phyloP scores from a whole-genome alignment of 2,113 vertebrate species.

The Tamias sibiricus region DNA sequence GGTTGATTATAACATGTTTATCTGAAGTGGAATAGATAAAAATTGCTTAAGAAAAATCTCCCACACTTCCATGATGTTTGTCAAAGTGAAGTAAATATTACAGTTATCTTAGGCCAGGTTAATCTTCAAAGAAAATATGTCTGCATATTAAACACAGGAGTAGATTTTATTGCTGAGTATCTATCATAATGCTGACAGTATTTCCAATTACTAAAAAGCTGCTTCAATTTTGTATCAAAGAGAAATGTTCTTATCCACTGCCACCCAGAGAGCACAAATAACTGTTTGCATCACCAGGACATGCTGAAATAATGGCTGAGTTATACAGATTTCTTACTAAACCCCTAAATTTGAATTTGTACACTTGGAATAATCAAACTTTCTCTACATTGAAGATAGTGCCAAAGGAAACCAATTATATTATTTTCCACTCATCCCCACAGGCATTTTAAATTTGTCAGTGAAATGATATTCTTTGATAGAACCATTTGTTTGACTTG shows the following conservation, averaged over 20 bases:
- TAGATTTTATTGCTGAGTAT: neutral
- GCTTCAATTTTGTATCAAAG: neutral
- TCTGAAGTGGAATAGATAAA: neutral
- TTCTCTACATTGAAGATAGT: neutral
- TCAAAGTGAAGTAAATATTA: neutral
- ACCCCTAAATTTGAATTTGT: neutral
- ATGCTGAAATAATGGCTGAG: neutral
- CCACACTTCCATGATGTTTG: neutral
- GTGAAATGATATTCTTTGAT: slow-evolving; percentile 17
- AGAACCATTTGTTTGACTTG: slow-evolving; percentile 9
- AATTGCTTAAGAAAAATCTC: neutral
- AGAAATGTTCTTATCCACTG: neutral
- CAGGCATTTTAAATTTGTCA: slow-evolving; percentile 34
- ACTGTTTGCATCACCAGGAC: neutral
- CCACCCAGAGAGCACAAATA: neutral
- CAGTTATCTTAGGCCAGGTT: neutral
- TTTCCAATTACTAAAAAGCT: neutral
- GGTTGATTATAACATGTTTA: neutral
- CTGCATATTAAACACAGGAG: neutral
- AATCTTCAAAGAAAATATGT: neutral
- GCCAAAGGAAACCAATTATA: slow-evolving; percentile 15
- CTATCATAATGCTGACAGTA: neutral
- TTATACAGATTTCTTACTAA: neutral
- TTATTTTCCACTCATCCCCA: neutral
- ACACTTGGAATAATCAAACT: neutral